These are phyloP conservation scores for Tachina lurida DNA, from an alignment of 2,888 invertebrate species.

Conservation along the genomic window DNA sequence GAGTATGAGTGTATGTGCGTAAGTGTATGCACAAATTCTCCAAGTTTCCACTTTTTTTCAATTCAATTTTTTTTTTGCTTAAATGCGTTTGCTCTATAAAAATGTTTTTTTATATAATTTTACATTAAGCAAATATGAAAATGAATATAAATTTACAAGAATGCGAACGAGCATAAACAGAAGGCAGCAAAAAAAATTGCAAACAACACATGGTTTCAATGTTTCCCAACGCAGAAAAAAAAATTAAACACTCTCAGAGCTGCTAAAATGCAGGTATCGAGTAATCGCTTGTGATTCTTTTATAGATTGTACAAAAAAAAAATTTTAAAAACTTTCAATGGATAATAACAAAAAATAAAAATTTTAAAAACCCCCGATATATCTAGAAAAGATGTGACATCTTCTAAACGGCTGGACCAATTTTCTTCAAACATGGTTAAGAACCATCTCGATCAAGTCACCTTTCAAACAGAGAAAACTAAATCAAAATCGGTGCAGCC, in stretches of 20 bases:
- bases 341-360: too few relatives aligned
- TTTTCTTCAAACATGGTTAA: too few relatives aligned
- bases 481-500: too few relatives aligned
- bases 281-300: background rate
- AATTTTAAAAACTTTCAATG: too few relatives aligned
- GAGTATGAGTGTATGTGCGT: background rate
- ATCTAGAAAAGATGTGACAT: too few relatives aligned
- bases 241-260: background rate
- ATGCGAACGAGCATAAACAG: background rate
- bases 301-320: background rate
- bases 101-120: slow-evolving; percentile 39
- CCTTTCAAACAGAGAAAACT: too few relatives aligned
- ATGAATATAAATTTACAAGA: background rate
- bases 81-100: slow-evolving; percentile 38
- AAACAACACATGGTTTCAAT: slow-evolving; percentile 45
- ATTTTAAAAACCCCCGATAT: too few relatives aligned
- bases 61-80: background rate
- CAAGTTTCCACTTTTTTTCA: background rate
- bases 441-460: too few relatives aligned
- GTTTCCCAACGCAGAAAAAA: background rate
- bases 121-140: slow-evolving; percentile 26
- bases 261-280: background rate
- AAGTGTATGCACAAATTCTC: background rate
- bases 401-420: too few relatives aligned
- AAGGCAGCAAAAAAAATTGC: slow-evolving; percentile 7